Base-by-base conservation (phyloP, 2,888 invertebrate species). In the Aphidoletes aphidimyza region DNA sequence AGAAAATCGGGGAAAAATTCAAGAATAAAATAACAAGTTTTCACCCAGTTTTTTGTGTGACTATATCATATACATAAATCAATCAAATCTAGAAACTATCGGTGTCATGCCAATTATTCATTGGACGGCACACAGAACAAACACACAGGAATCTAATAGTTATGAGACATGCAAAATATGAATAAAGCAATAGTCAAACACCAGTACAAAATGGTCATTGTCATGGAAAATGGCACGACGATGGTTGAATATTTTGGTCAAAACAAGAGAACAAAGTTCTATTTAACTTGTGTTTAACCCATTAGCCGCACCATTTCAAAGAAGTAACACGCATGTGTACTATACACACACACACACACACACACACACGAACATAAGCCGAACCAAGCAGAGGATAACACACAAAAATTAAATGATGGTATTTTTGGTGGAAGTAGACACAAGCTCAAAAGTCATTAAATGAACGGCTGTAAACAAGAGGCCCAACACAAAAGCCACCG, bases 261-360 rank as follows among this genome's bases (percentile, higher is more conserved):
- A 69, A 69, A 30, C 22, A n/a, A 54, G 5, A 2, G 54, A 54
- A 17, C n/a, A 22, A 54, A 54, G 54, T 54, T 54, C 22, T 54
- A 26, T 54, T 54, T 54, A 54, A 54, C 54, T 54, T 54, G 54
- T 69, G 34, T n/a, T 69, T 69, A 69, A 69, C 69, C 69, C 69
- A 30, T 30, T 69, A 30, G 30, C 30, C 69, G 30, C 14, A 30
- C 69, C 30, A n/a, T n/a, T n/a, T 22, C 22, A 54, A 54, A 54
- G 26, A 26, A 42, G 14, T 14, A 9, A 14, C 6, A 42, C 42
- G 14, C 14, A 42, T 42, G 6, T 14, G 6, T 9, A 9, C 42
- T 42, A 6, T 42, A 9, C 42, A 9, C 42, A 42, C 6, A 6
- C 6, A 42, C 42, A 42, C n/a, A n/a, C n/a, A n/a, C n/a, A 47